Evolutionary conservation across 2,797 vertebrate genomes (phyloP).

Genomic region (Mallotus villosus): DNA sequence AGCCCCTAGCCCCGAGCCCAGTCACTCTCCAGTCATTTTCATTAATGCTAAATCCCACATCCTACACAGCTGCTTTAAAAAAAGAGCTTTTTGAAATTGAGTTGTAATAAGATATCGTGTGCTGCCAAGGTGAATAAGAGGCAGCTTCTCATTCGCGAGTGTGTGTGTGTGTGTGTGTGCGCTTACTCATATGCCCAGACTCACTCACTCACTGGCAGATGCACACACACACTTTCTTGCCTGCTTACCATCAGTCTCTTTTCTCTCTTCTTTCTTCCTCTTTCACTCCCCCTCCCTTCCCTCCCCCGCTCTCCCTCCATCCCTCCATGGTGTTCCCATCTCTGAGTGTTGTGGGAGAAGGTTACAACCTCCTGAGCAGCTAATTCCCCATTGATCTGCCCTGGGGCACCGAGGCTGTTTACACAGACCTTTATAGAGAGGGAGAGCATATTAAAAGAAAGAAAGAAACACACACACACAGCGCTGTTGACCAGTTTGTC

Average conservation of each 20-base stretch:
- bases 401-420: conserved; percentile 39
- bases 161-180: too few relatives aligned
- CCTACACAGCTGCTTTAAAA: conserved; percentile 52
- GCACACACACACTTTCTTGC: neutral
- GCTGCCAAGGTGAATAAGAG: conserved; percentile 51
- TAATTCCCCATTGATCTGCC: conserved; percentile 50
- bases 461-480: conserved; percentile 15
- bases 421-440: conserved; percentile 43
- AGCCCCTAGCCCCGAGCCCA: neutral
- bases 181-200: too few relatives aligned
- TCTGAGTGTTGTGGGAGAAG: conserved; percentile 18
- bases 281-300: conserved; percentile 19
- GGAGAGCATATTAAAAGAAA: conserved; percentile 35
- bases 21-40: conserved; percentile 44
- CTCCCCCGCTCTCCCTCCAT: neutral
- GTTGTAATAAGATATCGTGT: conserved; percentile 50
- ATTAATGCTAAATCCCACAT: conserved; percentile 56
- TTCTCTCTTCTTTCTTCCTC: neutral
- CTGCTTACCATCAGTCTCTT: neutral
- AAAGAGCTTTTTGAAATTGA: conserved; percentile 57
- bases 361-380: conserved; percentile 32
- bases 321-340: conserved; percentile 16
- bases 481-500: conserved; percentile 22
- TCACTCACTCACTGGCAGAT: neutral
- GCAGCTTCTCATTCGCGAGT: conserved; percentile 9